Base-by-base conservation (phyloP, 1,140 invertebrate species). In the Colletes latitarsis region DNA sequence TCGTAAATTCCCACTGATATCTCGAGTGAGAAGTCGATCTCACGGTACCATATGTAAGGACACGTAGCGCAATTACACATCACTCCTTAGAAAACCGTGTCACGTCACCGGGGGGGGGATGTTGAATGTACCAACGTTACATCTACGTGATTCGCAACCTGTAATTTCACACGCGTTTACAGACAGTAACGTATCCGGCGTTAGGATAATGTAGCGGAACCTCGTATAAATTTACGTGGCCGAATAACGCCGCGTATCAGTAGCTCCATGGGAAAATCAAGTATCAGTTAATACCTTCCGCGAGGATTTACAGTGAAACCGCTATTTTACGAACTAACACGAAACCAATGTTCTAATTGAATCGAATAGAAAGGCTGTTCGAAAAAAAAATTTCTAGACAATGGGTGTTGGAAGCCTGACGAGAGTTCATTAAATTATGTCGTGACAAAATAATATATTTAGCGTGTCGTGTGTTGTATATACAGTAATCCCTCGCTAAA, bases 51-150 rank as follows among this genome's bases (percentile, higher is more conserved):
- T 63, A 71, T 71, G 53, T 73, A 73, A 85, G 57, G 68, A 41
- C 73, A 80, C 81, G 81, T 77, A 83, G 74, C 17, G 77, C 60
- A 83, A 85, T 83, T 83, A 81, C 69, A 83, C 68, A 14, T 74
- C 53, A 5, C 43, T 30, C 49, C 46, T 21, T 46, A 30, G 77
- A 64, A 69, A 85, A 81, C 77, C 82, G 77, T 60, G 58, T 83
- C 82, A 85, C 84, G 84, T 83, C 70, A 85, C 55, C 30, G 30
- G 30, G 30, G 1, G n/a, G 76, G 46, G 81, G 58, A 71, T 76
- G 76, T n/a, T 57, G 76, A 15, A 62, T 69, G 72, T 52, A 19
- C 60, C 30, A 53, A 64, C 46, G 21, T 30, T 64, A 68, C 49
- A 67, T 21, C 10, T 75, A 85, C 77, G 77, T 85, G 74, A 85